Conservation (phyloP, 30 jellyfish, hydroid and myxozoan species). For the Hydra vulgaris region DNA sequence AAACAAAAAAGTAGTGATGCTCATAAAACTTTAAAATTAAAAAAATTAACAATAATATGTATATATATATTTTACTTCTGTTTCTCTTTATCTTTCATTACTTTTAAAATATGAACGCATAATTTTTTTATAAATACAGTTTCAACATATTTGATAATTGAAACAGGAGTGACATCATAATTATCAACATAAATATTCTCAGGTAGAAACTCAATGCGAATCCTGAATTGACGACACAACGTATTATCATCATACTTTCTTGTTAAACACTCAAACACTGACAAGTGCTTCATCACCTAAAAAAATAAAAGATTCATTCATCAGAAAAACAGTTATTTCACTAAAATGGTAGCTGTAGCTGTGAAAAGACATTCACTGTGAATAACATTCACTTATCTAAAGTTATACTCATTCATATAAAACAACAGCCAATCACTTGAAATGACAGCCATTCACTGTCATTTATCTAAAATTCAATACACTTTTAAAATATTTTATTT, state of each 20-base stretch:
- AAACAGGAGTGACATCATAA: constrained; percentile 45
- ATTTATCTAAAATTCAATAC: no score
- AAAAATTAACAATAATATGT: background rate
- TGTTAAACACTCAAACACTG: constrained; percentile 52
- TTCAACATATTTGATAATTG: constrained; percentile 54
- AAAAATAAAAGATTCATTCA: no score
- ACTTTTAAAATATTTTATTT: no score
- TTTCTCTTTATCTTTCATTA: constrained; percentile 33
- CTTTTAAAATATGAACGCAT: constrained; percentile 31
- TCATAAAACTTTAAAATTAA: no score
- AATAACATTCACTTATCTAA: no score
- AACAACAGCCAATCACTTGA: no score
- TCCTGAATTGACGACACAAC: constrained; percentile 53
- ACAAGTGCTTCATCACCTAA: constrained; percentile 61
- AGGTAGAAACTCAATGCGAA: constrained; percentile 72
- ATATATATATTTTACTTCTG: constrained; percentile 25
- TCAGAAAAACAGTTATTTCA: no score
- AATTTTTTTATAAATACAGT: constrained; percentile 39
- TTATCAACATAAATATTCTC: constrained; percentile 62
- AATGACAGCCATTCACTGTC: no score
- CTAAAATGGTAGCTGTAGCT: no score
- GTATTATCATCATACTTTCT: background rate
- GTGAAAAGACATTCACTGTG: no score
- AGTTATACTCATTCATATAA: no score
- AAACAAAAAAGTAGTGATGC: no score